Evolutionary conservation across 2,113 vertebrate genomes (phyloP).

Genomic region (Corynorhinus townsendii): DNA sequence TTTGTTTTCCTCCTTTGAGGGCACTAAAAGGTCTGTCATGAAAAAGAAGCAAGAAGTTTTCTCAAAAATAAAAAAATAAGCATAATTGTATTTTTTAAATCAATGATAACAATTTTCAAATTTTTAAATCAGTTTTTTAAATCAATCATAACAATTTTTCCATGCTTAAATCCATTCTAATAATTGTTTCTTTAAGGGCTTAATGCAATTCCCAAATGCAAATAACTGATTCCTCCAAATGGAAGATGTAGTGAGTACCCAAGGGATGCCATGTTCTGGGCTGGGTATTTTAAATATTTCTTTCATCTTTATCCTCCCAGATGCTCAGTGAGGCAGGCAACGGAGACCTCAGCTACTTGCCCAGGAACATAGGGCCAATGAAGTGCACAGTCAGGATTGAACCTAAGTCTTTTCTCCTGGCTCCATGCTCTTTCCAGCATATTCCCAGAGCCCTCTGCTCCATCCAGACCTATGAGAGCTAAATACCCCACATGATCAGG

Average conservation of each 20-base stretch:
- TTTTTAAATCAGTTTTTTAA: background rate
- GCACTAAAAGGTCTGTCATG: background rate
- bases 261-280: background rate
- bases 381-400: background rate
- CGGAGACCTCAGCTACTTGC: no score
- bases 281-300: background rate
- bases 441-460: background rate
- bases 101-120: constrained; percentile 14
- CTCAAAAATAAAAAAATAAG: background rate
- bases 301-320: background rate
- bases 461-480: background rate
- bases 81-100: background rate
- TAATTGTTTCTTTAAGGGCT: background rate
- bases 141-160: constrained; percentile 26
- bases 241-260: background rate
- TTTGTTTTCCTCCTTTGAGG: constrained; percentile 48
- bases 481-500: background rate
- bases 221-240: background rate
- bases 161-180: background rate
- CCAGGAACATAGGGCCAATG: no score
- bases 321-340: background rate
- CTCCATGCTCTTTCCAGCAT: background rate
- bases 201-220: background rate
- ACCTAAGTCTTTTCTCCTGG: background rate
- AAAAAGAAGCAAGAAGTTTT: background rate